Percentiles rank a stretch among this genome's conserved stretches.
Conservation (phyloP, 1,140 invertebrate genomes). For the Diabrotica virgifera region DNA sequence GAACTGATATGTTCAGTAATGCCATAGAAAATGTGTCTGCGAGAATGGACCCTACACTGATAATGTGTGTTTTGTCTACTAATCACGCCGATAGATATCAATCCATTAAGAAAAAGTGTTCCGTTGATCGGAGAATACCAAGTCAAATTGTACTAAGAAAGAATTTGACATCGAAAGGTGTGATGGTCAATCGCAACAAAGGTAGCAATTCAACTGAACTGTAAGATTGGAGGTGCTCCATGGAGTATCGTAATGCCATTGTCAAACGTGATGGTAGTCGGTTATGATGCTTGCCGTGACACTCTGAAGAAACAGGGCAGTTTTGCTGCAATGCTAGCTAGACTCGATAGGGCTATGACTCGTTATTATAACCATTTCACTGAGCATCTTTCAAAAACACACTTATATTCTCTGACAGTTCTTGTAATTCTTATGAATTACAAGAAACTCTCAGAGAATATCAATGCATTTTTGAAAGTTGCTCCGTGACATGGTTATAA, state of each 20-base stretch:
- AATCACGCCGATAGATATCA: constrained; percentile 71
- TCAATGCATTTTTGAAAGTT: constrained; percentile 59
- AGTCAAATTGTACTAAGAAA: constrained; percentile 65
- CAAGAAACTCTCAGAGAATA: constrained; percentile 68
- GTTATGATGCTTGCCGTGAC: constrained; percentile 87
- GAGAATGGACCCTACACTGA: constrained; percentile 55
- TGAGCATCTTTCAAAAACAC: no score
- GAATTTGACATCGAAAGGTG: constrained; percentile 25
- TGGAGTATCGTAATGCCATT: no score
- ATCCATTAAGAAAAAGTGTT: constrained; percentile 83
- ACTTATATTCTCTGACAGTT: no score
- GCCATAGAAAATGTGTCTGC: constrained; percentile 58
- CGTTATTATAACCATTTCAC: constrained; percentile 67
- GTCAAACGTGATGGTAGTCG: constrained; percentile 84
- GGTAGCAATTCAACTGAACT: constrained; percentile 82
- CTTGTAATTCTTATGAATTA: no score
- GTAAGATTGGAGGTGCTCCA: constrained; percentile 86
- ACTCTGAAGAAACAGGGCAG: constrained; percentile 57
- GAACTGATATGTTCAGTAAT: constrained; percentile 52
- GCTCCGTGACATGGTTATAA: constrained; percentile 65
- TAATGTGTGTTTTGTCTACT: constrained; percentile 67
- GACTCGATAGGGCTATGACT: constrained; percentile 61
- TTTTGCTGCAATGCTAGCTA: constrained; percentile 76
- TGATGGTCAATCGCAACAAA: constrained; percentile 80
- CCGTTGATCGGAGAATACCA: constrained; percentile 69